Evolutionary conservation across 2,888 invertebrate genomes (phyloP), one percentile per base, ranked within the genome.

Genomic region (Noctua janthe): DNA sequence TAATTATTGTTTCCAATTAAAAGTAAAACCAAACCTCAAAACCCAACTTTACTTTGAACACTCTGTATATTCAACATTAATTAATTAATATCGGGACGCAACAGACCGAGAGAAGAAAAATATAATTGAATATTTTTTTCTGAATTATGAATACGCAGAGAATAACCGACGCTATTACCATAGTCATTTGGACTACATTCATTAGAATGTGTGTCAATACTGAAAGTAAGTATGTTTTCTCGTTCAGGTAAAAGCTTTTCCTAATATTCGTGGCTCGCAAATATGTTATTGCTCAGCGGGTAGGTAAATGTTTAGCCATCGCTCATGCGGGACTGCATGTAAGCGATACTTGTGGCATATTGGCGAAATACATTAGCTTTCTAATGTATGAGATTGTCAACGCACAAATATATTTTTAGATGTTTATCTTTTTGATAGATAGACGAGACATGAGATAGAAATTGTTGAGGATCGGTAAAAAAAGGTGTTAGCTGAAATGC

Each of bases 171-270:
- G 73, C 78, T 90, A 89, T 86, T 78, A 35, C 84, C 17, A 74
- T 11, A 49, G 83, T 62, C 77, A 84, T 89, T 88, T 76, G 87
- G 87, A 84, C 76, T 74, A 88, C 59, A 87, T 91, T 92, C 90
- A 93, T 92, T 92, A 91, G 79, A 47, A 77, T 82, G 77, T 84
- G 87, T 90, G 91, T 91, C 91, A 92, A 92, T 92, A 91, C 84
- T 81, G 72, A 71, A 78, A 81, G 85, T 87, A 89, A 88, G 88
- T 88, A 89, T 89, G 90, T 92, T 90, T 90, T 87, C 89, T 87
- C 84, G 84, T 89, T 89, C 89, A 91, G 92, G 93, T 94, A 94
- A 94, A 93, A 94, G 93, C 93, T 93, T 94, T 94, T 93, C 91
- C 91, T 92, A 93, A 93, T 94, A 93, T 91, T 88, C 87, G 88